phyloP scores from a whole-genome alignment of 2,113 vertebrate species.

The Sinocyclocheilus anophthalmus region DNA sequence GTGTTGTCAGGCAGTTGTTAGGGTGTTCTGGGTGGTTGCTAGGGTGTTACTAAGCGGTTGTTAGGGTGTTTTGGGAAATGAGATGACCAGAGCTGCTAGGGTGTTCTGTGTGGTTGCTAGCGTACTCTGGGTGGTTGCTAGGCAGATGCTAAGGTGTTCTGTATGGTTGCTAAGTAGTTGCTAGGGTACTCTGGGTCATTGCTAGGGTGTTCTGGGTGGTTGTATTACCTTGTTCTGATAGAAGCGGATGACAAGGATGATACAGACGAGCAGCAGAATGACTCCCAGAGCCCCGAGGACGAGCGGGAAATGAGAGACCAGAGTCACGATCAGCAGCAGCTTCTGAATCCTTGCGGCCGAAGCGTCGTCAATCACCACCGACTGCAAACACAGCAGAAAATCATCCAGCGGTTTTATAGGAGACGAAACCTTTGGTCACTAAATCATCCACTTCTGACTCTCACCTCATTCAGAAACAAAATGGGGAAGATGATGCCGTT shows the following conservation, averaged over 20 bases:
- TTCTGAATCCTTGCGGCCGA: slow-evolving; percentile 70
- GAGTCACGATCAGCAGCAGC: slow-evolving; percentile 66
- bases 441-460: not conserved
- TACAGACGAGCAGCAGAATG: slow-evolving; percentile 66
- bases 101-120: too few relatives aligned
- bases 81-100: too few relatives aligned
- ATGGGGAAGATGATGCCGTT: slow-evolving; percentile 73
- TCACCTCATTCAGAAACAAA: slow-evolving; percentile 79
- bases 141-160: too few relatives aligned
- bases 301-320: slow-evolving; percentile 74
- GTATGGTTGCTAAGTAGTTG: too few relatives aligned
- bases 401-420: not conserved
- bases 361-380: slow-evolving; percentile 72
- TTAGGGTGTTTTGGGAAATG: too few relatives aligned
- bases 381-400: slow-evolving; percentile 61
- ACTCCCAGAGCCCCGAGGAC: slow-evolving; percentile 70
- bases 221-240: slow-evolving; percentile 64
- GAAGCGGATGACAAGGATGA: slow-evolving; percentile 63
- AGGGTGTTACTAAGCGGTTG: too few relatives aligned
- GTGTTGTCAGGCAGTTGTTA: too few relatives aligned
- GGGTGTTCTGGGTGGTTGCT: too few relatives aligned
- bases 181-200: too few relatives aligned
- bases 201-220: not conserved
- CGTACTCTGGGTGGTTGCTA: too few relatives aligned
- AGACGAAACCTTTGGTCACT: not conserved